These are phyloP conservation scores for Eledona agricola DNA, from an alignment of 2,888 invertebrate species.

Conservation along the genomic window DNA sequence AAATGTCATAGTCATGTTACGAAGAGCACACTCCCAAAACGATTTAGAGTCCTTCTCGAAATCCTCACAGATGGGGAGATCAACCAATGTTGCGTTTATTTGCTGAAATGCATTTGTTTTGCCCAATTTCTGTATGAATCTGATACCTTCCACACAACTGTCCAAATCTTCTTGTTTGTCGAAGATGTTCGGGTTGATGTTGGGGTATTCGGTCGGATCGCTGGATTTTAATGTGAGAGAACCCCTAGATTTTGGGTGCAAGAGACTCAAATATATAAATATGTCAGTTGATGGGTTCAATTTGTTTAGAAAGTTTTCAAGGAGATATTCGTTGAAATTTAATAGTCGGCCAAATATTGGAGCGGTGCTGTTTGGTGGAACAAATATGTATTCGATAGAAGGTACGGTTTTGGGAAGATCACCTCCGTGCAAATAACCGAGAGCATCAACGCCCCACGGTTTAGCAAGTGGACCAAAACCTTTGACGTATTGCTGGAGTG, in stretches of 20 bases:
- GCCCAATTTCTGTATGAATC: constrained; percentile 48
- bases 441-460: background rate
- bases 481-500: constrained; percentile 40
- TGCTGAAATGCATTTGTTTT: constrained; percentile 68
- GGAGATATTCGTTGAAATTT: constrained; percentile 2
- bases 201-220: constrained; percentile 50
- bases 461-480: constrained; percentile 42
- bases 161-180: constrained; percentile 67
- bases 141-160: constrained; percentile 69
- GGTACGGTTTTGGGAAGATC: background rate
- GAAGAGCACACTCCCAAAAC: constrained; percentile 64
- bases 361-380: background rate
- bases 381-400: constrained; percentile 7
- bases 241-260: constrained; percentile 51
- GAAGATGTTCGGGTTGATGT: constrained; percentile 48
- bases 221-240: constrained; percentile 47
- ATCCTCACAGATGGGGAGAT: constrained; percentile 63
- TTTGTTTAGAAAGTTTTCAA: background rate
- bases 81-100: constrained; percentile 66
- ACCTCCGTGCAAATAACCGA: constrained; percentile 1
- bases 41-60: constrained; percentile 58
- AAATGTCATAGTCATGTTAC: constrained; percentile 61
- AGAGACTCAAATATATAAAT: constrained; percentile 39
- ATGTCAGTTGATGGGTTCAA: constrained; percentile 37
- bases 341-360: background rate